Evolutionary conservation across 2,113 vertebrate species (phyloP).

Genomic region (Daphoenositta chrysoptera): DNA sequence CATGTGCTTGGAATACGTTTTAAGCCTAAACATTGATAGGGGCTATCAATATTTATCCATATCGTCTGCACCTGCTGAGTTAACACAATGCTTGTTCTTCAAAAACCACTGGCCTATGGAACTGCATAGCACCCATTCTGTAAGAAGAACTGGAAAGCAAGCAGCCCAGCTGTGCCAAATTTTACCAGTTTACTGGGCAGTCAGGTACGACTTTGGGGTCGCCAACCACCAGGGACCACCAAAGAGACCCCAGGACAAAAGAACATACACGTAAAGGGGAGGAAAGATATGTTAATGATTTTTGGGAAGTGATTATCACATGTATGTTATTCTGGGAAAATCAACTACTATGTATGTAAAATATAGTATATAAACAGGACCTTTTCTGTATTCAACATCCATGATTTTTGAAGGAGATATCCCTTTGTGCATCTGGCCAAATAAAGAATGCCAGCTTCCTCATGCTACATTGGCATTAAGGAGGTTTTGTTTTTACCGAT

Average conservation of each 20-base stretch:
- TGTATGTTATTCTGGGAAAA: background rate
- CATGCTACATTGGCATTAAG: background rate
- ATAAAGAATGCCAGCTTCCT: background rate
- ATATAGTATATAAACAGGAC: background rate
- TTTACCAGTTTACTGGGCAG: background rate
- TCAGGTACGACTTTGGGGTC: background rate
- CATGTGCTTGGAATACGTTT: fast-evolving
- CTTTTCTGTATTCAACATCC: background rate
- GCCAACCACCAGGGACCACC: background rate
- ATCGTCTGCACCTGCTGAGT: background rate
- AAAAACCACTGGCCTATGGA: background rate
- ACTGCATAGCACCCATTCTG: background rate
- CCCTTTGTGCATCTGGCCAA: background rate
- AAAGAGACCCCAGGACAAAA: background rate
- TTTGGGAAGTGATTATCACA: background rate
- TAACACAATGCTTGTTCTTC: background rate
- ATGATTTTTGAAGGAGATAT: background rate
- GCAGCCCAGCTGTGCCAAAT: background rate
- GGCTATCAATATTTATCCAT: too few species aligned
- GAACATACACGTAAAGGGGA: fast-evolving
- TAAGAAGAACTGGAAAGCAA: background rate
- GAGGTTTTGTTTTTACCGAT: background rate
- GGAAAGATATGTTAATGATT: background rate
- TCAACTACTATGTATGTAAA: background rate
- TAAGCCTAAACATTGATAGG: background rate